These are phyloP conservation scores for Drosophila eugracilis DNA, from an alignment of 1,140 invertebrate species.

Conservation along the genomic window DNA sequence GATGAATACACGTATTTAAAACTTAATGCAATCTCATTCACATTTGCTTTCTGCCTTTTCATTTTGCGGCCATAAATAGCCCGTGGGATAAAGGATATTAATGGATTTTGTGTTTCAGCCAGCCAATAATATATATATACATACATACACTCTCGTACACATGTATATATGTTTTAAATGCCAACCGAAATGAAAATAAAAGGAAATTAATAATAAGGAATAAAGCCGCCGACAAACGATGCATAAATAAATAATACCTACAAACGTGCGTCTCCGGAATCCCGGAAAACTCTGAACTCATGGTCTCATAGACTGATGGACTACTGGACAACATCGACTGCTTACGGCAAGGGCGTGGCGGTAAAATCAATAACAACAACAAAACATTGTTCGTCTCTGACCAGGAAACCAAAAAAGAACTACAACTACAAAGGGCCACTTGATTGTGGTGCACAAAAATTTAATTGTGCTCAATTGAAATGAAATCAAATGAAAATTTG, in stretches of 20 bases:
- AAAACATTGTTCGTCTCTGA: conserved; percentile 17
- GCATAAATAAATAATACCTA: conserved; percentile 70
- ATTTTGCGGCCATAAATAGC: conserved; percentile 54
- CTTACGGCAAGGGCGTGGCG: conserved; percentile 26
- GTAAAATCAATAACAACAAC: conserved; percentile 60
- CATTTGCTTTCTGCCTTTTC: conserved; percentile 66
- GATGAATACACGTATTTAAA: conserved; percentile 53
- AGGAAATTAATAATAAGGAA: conserved; percentile 33
- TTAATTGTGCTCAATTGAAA: conserved; percentile 71
- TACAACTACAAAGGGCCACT: conserved; percentile 51
- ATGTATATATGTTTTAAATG: conserved; percentile 21
- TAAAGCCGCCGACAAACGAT: conserved; percentile 49
- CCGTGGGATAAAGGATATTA: conserved; percentile 76
- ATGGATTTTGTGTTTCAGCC: conserved; percentile 61
- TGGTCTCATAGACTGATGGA: neutral
- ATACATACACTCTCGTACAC: neutral
- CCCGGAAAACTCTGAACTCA: neutral
- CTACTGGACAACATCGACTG: neutral
- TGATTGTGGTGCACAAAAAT: conserved; percentile 63
- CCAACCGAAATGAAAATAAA: conserved; percentile 34
- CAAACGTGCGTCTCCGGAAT: conserved; percentile 33
- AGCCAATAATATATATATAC: conserved; percentile 44
- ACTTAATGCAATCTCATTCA: conserved; percentile 60
- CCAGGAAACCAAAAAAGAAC: conserved; percentile 41
- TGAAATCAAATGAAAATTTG: conserved; percentile 54